phyloP scores from a whole-genome alignment of 2,797 vertebrate genomes.

The Rhinoraja longicauda region DNA sequence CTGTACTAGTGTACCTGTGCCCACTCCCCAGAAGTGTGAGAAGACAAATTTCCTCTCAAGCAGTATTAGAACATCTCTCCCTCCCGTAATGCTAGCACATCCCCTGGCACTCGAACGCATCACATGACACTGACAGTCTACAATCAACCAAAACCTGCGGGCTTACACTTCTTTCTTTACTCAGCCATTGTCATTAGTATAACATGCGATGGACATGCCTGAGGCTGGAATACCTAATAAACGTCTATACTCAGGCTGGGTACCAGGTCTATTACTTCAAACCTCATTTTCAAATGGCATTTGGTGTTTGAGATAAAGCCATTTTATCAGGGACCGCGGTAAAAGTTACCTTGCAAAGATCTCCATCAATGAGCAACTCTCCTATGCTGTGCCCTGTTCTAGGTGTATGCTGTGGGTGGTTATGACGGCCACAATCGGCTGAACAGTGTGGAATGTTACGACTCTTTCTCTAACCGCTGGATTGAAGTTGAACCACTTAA shows the following conservation, averaged over 20 bases:
- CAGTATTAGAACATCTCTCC: not conserved
- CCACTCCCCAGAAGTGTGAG: too few relatives aligned
- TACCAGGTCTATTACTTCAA: too few relatives aligned
- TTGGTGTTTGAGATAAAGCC: not conserved
- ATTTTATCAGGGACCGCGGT: not conserved
- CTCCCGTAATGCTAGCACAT: not conserved
- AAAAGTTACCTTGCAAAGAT: not conserved
- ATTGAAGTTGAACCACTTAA: slow-evolving; percentile 90
- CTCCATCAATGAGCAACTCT: not conserved
- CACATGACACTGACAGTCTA: too few relatives aligned
- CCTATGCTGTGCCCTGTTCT: slow-evolving; percentile 22
- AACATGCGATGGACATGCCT: too few relatives aligned
- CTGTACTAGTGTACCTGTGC: not conserved
- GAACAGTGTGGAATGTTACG: slow-evolving; percentile 91
- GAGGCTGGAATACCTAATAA: too few relatives aligned
- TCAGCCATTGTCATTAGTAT: too few relatives aligned
- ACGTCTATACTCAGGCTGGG: too few relatives aligned
- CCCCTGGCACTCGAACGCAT: not conserved
- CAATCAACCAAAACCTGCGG: too few relatives aligned
- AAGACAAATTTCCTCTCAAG: not conserved
- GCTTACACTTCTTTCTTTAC: too few relatives aligned
- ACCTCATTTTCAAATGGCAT: not conserved
- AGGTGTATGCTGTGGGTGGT: slow-evolving; percentile 96
- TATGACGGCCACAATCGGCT: slow-evolving; percentile 91
- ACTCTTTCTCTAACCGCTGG: slow-evolving; percentile 97